A percentile compares a stretch with the other conserved stretches of the same genome.
Conservation (phyloP, 2,797 vertebrate species). For the Spondyliosoma cantharus region DNA sequence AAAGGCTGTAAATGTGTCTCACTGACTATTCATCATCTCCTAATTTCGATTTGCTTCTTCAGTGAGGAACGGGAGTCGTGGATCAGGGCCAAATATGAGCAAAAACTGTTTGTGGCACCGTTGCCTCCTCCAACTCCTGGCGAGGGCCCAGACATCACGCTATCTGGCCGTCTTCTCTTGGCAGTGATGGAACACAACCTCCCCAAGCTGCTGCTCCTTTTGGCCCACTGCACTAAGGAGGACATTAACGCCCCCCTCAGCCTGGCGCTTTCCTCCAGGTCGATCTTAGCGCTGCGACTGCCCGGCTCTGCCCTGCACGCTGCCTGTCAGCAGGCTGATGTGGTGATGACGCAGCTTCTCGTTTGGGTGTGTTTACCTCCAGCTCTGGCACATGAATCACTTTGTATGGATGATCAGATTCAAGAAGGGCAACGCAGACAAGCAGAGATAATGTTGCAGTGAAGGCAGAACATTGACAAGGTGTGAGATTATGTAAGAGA, state of each 20-base stretch:
- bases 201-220: constrained; percentile 88
- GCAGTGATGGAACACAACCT: constrained; percentile 90
- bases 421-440: background rate
- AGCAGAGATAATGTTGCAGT: background rate
- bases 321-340: constrained; percentile 90
- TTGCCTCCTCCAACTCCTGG: constrained; percentile 82
- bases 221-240: constrained; percentile 92
- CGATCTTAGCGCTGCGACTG: constrained; percentile 79
- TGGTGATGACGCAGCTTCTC: constrained; percentile 94
- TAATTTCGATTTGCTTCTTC: constrained; percentile 31
- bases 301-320: constrained; percentile 89
- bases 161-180: constrained; percentile 81
- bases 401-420: background rate
- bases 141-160: constrained; percentile 85
- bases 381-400: constrained; percentile 6
- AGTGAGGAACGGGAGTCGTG: constrained; percentile 94
- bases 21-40: constrained; percentile 6
- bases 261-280: constrained; percentile 74
- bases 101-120: constrained; percentile 91
- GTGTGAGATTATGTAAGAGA: constrained; percentile 18
- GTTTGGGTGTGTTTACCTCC: constrained; percentile 87
- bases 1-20: constrained; percentile 10
- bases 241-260: constrained; percentile 85
- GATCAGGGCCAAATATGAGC: constrained; percentile 96
- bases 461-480: background rate